These are phyloP conservation scores for Standfussiana lucernea DNA, from an alignment of 2,888 invertebrate species.

Conservation along the genomic window DNA sequence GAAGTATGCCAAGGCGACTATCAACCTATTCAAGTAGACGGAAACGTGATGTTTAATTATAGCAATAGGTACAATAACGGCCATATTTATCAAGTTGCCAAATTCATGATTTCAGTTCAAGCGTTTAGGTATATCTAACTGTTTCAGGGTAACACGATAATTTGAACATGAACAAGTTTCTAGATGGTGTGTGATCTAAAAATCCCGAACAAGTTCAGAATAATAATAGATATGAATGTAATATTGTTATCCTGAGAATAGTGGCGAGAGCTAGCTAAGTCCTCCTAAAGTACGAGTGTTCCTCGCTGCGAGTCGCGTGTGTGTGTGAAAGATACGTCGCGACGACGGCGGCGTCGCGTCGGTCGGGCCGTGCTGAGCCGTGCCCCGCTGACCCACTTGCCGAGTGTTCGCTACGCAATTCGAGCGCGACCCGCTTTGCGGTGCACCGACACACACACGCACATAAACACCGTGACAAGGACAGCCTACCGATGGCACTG, in stretches of 20 bases:
- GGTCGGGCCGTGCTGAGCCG: conserved; percentile 79
- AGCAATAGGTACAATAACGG: conserved; percentile 76
- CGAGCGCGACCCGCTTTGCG: conserved; percentile 85
- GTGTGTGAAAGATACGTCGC: conserved; percentile 70
- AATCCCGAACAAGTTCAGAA: conserved; percentile 4
- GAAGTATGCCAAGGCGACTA: conserved; percentile 87
- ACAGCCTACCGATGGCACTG: conserved; percentile 49
- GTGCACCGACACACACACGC: conserved; percentile 67
- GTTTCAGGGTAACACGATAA: too few species aligned
- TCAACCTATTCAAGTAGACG: conserved; percentile 79
- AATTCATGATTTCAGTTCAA: conserved; percentile 68
- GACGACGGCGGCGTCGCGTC: conserved; percentile 71
- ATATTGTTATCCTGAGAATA: conserved; percentile 34
- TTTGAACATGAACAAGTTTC: too few species aligned
- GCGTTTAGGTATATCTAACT: background rate
- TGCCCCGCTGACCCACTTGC: conserved; percentile 89
- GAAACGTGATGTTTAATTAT: conserved; percentile 86
- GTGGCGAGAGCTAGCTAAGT: conserved; percentile 46
- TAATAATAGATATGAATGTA: conserved; percentile 11
- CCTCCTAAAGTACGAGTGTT: conserved; percentile 30
- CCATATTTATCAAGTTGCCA: conserved; percentile 74
- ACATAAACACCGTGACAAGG: conserved; percentile 55
- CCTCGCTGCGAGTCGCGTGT: conserved; percentile 27
- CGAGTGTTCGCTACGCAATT: conserved; percentile 88
- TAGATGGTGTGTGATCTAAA: background rate